Conservation (phyloP, 2,888 invertebrate genomes). For the Synergus laeviventris region DNA sequence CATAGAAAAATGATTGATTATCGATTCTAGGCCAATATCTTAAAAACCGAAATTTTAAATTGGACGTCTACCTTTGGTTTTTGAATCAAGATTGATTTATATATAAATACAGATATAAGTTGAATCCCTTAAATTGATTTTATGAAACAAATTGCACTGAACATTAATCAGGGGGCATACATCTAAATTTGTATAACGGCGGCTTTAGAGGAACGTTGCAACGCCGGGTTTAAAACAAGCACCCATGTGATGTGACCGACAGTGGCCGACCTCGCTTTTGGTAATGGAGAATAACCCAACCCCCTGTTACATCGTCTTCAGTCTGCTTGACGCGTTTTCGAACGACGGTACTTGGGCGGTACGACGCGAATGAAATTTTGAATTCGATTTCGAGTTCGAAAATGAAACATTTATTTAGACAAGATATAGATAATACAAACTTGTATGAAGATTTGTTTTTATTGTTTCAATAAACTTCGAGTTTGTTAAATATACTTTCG, state of each 20-base stretch:
- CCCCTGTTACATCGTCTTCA: constrained; percentile 29
- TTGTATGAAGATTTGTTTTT: neutral
- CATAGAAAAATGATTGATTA: too few relatives aligned
- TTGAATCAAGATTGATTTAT: too few relatives aligned
- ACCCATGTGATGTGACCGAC: constrained; percentile 18
- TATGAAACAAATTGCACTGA: neutral
- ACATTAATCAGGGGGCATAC: neutral
- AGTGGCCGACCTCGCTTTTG: constrained; percentile 27
- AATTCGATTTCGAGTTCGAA: neutral
- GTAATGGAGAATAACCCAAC: constrained; percentile 40
- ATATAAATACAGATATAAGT: too few relatives aligned
- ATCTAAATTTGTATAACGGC: constrained; percentile 10
- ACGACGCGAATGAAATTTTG: neutral
- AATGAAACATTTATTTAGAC: neutral
- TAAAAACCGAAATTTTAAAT: too few relatives aligned
- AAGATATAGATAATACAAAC: neutral
- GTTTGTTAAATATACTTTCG: neutral
- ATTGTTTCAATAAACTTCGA: neutral
- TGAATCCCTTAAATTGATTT: too few relatives aligned
- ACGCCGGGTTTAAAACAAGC: constrained; percentile 28
- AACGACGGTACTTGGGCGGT: too few relatives aligned
- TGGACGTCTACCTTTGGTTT: too few relatives aligned
- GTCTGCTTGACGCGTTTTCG: constrained; percentile 42
- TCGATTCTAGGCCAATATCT: too few relatives aligned
- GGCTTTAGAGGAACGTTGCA: neutral